phyloP scores from a whole-genome alignment of 2,888 invertebrate species.

The Strigamia crassipes region DNA sequence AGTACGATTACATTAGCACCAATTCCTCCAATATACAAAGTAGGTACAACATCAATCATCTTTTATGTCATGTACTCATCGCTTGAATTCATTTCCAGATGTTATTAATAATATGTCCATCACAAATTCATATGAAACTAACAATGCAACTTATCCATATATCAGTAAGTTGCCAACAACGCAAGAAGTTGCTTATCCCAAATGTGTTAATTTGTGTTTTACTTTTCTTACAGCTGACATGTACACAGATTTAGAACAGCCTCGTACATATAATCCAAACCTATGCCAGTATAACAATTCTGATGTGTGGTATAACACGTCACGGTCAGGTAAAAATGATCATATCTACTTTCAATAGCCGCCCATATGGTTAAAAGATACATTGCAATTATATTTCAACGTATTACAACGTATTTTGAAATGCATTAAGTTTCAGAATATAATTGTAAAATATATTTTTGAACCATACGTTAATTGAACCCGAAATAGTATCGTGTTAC shows the following conservation, averaged over 20 bases:
- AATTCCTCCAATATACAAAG: conserved; percentile 43
- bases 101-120: conserved; percentile 26
- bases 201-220: background rate
- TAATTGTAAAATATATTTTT: too few species aligned
- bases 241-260: conserved; percentile 23
- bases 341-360: too few species aligned
- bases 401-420: too few species aligned
- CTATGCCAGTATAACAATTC: background rate
- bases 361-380: too few species aligned
- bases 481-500: too few species aligned
- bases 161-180: background rate
- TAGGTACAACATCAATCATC: background rate
- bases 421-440: too few species aligned
- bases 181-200: background rate
- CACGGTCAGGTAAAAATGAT: background rate
- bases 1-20: conserved; percentile 2
- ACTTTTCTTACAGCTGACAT: conserved; percentile 20
- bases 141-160: conserved; percentile 33
- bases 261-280: conserved; percentile 39
- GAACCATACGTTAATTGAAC: too few species aligned
- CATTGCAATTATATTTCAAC: too few species aligned
- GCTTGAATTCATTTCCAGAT: background rate
- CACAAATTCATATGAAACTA: conserved; percentile 13
- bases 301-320: conserved; percentile 39
- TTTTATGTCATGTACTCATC: background rate